A percentile compares a stretch with the other conserved stretches of the same genome.
Conservation (phyloP, 2,888 invertebrate genomes). For the Athalia cordata region DNA sequence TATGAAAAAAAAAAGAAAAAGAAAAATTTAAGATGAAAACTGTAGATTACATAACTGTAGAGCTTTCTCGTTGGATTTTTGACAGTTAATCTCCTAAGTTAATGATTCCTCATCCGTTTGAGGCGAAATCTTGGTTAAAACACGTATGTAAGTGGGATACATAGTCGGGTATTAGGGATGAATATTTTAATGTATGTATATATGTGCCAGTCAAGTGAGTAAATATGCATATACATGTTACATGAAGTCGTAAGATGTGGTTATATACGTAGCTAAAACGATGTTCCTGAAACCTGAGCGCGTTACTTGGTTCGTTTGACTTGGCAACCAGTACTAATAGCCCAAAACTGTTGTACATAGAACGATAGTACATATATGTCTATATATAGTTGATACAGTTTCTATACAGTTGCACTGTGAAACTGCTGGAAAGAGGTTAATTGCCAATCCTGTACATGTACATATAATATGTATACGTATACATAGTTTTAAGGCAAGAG, state of each 20-base stretch:
- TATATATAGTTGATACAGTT: not conserved
- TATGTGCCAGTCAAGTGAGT: not conserved
- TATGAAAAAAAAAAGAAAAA: not conserved
- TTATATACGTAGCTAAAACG: not conserved
- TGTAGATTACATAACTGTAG: too few relatives aligned
- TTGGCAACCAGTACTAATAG: conserved; percentile 29
- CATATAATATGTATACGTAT: too few relatives aligned
- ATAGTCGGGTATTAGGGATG: not conserved
- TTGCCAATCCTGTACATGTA: not conserved
- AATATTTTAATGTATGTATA: not conserved
- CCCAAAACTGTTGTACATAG: not conserved
- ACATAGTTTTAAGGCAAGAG: too few relatives aligned
- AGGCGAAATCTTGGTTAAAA: too few relatives aligned
- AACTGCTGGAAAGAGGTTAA: conserved; percentile 18
- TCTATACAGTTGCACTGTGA: not conserved
- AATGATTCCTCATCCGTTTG: too few relatives aligned
- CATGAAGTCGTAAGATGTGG: not conserved
- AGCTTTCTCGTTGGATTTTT: too few relatives aligned
- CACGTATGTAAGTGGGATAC: too few relatives aligned
- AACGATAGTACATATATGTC: too few relatives aligned
- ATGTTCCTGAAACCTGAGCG: not conserved
- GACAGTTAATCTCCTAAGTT: too few relatives aligned
- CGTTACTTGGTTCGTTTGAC: conserved; percentile 27
- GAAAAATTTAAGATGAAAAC: not conserved
- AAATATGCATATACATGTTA: not conserved